Percentiles rank a stretch among this genome's conserved stretches.
Evolutionary conservation across 2,888 invertebrate species (phyloP).

Genomic region (Mycalesis mineus): DNA sequence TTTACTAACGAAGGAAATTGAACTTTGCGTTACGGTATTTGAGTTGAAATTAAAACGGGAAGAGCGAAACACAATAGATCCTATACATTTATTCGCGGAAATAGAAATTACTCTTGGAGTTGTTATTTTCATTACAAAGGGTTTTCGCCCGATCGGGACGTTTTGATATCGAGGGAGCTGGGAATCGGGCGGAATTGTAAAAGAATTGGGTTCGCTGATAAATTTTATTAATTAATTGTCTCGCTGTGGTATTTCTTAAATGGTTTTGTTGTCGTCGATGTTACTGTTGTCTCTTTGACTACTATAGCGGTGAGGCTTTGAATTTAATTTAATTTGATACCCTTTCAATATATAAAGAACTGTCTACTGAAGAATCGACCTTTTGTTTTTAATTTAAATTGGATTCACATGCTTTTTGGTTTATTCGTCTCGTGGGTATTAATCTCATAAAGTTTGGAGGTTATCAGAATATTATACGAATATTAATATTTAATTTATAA

Average conservation of each 20-base stretch:
- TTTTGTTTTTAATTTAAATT: too few species aligned
- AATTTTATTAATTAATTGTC: slow-evolving; percentile 21
- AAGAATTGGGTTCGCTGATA: slow-evolving; percentile 20
- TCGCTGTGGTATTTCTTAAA: neutral
- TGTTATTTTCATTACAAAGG: slow-evolving; percentile 33
- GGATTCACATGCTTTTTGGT: too few species aligned
- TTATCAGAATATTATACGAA: too few species aligned
- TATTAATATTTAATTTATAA: too few species aligned
- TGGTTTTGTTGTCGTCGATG: neutral
- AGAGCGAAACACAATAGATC: slow-evolving; percentile 20
- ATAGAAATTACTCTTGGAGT: slow-evolving; percentile 34
- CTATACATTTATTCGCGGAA: slow-evolving; percentile 29
- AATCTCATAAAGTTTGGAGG: too few species aligned
- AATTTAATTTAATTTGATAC: too few species aligned
- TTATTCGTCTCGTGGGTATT: too few species aligned
- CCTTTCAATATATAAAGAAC: too few species aligned
- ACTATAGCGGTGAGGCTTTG: too few species aligned
- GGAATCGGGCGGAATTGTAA: slow-evolving; percentile 1
- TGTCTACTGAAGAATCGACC: too few species aligned
- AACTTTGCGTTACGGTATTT: slow-evolving; percentile 23
- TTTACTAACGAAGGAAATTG: slow-evolving; percentile 23
- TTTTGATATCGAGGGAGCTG: slow-evolving; percentile 21
- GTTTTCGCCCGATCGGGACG: slow-evolving; percentile 28
- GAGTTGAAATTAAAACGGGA: slow-evolving; percentile 21
- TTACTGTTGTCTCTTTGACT: neutral